A percentile compares a stretch with the other conserved stretches of the same genome.
These are phyloP conservation scores for Cenopis cana DNA, from an alignment of 2,888 invertebrate species.

Conservation along the genomic window DNA sequence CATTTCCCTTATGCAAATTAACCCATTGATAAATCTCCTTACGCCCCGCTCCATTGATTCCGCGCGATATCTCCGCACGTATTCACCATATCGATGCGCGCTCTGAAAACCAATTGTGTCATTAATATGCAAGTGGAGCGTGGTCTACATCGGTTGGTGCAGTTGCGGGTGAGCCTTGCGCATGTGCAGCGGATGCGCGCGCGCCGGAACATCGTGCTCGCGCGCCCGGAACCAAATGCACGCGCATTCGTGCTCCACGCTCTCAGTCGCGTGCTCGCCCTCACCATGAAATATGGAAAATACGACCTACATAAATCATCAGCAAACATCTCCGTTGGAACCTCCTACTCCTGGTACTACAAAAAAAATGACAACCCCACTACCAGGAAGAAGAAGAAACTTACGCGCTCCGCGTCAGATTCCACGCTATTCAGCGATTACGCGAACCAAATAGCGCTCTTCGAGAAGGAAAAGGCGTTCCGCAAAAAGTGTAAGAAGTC, in stretches of 20 bases:
- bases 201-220: slow-evolving; percentile 58
- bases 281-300: slow-evolving; percentile 83
- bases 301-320: slow-evolving; percentile 81
- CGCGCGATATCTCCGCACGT: slow-evolving; percentile 62
- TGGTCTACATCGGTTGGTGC: slow-evolving; percentile 60
- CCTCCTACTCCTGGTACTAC: slow-evolving; percentile 83
- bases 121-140: slow-evolving; percentile 67
- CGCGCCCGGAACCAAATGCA: slow-evolving; percentile 72
- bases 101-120: slow-evolving; percentile 78
- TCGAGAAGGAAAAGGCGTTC: slow-evolving; percentile 69
- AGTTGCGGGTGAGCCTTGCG: slow-evolving; percentile 61
- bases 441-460: slow-evolving; percentile 77
- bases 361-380: slow-evolving; percentile 73
- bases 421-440: slow-evolving; percentile 83
- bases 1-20: slow-evolving; percentile 15
- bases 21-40: slow-evolving; percentile 45
- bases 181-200: slow-evolving; percentile 63
- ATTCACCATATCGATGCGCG: slow-evolving; percentile 67
- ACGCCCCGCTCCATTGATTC: slow-evolving; percentile 64
- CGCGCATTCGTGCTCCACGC: slow-evolving; percentile 67
- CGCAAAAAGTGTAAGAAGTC: slow-evolving; percentile 74
- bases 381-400: slow-evolving; percentile 66
- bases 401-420: slow-evolving; percentile 75
- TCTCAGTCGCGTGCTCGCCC: slow-evolving; percentile 68
- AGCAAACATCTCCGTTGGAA: slow-evolving; percentile 76